Percentiles rank a stretch among this genome's conserved stretches.
phyloP scores from a whole-genome alignment of 2,113 vertebrate species.

The Gymnobelideus leadbeateri region DNA sequence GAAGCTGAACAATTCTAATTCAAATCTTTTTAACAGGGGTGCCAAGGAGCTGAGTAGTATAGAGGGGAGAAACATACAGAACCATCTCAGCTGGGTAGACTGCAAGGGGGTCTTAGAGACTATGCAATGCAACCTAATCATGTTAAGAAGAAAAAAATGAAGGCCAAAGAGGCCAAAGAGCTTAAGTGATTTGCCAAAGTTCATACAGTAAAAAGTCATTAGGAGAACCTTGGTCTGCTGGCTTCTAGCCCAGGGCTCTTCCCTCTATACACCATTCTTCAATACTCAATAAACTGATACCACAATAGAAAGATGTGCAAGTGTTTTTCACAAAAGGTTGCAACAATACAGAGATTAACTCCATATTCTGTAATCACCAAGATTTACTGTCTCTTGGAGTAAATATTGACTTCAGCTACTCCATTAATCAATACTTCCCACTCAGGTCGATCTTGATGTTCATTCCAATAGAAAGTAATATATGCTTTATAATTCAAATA shows the following conservation, averaged over 20 bases:
- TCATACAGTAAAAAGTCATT: background rate
- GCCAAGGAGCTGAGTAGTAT: background rate
- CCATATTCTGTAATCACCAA: slow-evolving; percentile 57
- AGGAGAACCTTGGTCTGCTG: background rate
- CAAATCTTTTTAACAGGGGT: background rate
- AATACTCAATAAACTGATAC: slow-evolving; percentile 38
- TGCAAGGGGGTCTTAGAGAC: background rate
- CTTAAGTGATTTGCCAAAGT: background rate
- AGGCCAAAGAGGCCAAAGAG: background rate
- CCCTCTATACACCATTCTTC: background rate
- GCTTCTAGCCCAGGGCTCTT: background rate
- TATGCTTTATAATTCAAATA: slow-evolving; percentile 50
- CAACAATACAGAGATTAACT: slow-evolving; percentile 50
- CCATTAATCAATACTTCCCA: slow-evolving; percentile 55
- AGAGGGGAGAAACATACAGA: background rate
- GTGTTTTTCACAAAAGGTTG: slow-evolving; percentile 40
- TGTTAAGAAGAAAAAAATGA: background rate
- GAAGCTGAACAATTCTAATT: background rate
- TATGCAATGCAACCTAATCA: background rate
- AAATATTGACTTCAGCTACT: slow-evolving; percentile 56
- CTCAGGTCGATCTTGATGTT: slow-evolving; percentile 59
- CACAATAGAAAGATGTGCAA: slow-evolving; percentile 44
- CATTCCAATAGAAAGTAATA: slow-evolving; percentile 50
- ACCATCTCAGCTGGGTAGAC: background rate
- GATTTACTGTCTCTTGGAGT: slow-evolving; percentile 56